Conservation (phyloP, 2,113 vertebrate genomes). For the Tenrec ecaudatus region DNA sequence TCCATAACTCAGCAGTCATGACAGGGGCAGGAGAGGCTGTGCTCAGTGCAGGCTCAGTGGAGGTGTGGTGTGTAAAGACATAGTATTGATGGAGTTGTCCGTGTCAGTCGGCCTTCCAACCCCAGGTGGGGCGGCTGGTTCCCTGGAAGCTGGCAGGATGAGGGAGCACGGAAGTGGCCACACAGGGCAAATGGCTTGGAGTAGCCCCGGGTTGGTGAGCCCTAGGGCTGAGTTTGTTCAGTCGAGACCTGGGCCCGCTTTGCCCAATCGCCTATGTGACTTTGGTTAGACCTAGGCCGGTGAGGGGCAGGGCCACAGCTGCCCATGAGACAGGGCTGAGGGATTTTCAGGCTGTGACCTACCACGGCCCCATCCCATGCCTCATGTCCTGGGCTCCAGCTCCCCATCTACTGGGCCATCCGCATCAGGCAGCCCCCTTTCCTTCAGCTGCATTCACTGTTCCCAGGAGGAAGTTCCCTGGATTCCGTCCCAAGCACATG, state of each 20-base stretch:
- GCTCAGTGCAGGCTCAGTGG: background rate
- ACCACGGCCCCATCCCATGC: background rate
- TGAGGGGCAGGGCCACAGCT: background rate
- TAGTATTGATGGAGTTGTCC: background rate
- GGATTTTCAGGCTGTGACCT: background rate
- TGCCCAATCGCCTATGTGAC: no score
- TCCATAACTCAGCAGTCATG: no score
- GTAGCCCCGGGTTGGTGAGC: background rate
- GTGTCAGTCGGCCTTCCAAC: background rate
- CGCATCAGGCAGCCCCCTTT: background rate
- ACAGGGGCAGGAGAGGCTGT: no score
- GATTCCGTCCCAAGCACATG: no score
- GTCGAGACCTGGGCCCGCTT: background rate
- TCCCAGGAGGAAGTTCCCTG: no score
- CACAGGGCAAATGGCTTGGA: background rate
- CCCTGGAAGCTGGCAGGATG: no score
- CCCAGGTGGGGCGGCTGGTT: no score
- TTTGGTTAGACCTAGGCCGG: no score
- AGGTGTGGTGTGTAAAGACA: background rate
- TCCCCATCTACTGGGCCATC: no score
- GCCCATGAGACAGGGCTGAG: background rate
- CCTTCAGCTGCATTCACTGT: no score
- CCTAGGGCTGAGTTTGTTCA: background rate
- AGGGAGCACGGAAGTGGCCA: no score
- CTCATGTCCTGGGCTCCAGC: background rate